Percentiles rank a stretch among this genome's conserved stretches.
Evolutionary conservation across 2,888 invertebrate genomes (phyloP).

Genomic region (Troides helena): DNA sequence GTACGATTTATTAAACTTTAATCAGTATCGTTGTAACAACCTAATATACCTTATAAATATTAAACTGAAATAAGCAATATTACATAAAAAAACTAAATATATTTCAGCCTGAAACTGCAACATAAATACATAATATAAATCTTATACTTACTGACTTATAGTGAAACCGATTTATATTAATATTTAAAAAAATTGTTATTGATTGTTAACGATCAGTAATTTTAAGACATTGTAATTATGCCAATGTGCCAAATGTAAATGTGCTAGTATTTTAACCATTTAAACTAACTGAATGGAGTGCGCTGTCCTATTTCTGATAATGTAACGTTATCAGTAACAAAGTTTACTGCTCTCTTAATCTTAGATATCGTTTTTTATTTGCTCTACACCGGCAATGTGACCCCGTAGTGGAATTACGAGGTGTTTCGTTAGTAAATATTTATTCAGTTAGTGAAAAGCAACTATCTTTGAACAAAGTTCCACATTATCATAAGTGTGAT

Average conservation of each 20-base stretch:
- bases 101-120: background rate
- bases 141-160: background rate
- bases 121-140: background rate
- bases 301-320: constrained; percentile 51
- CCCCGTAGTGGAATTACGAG: constrained; percentile 44
- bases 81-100: background rate
- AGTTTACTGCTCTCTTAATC: constrained; percentile 60
- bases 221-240: background rate
- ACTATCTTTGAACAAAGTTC: background rate
- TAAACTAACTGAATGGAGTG: constrained; percentile 49
- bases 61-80: background rate
- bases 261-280: constrained; percentile 37
- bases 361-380: constrained; percentile 63
- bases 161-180: background rate
- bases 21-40: background rate
- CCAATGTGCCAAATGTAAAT: background rate
- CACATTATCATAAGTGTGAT: background rate
- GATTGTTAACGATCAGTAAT: background rate
- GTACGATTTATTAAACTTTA: background rate
- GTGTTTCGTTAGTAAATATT: constrained; percentile 43
- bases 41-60: no score
- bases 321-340: constrained; percentile 44
- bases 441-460: constrained; percentile 34
- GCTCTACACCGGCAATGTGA: constrained; percentile 50
- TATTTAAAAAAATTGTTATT: background rate